Percentiles rank a stretch among this genome's conserved stretches.
These are phyloP conservation scores for Rachycentron canadum DNA, from an alignment of 2,797 vertebrate species.

Conservation along the genomic window DNA sequence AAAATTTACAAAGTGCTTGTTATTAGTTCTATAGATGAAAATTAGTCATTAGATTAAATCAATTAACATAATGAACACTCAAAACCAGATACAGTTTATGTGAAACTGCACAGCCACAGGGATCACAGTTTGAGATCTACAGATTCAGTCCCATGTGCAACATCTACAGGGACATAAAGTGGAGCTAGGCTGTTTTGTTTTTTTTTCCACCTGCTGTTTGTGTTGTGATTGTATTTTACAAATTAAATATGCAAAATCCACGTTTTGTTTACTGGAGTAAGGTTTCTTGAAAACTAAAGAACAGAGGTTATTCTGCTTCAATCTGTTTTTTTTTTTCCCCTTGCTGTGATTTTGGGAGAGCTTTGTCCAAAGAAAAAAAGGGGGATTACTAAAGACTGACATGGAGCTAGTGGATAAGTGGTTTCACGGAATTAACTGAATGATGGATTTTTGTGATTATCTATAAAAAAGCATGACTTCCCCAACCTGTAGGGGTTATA, in stretches of 20 bases:
- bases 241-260: not conserved
- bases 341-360: not conserved
- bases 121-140: not conserved
- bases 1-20: conserved; percentile 36
- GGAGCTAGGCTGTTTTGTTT: no score
- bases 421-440: not conserved
- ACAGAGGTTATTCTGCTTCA: not conserved
- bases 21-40: conserved; percentile 12
- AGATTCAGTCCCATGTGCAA: not conserved
- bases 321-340: not conserved
- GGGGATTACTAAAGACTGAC: not conserved
- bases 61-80: conserved; percentile 8
- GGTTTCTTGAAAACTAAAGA: not conserved
- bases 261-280: not conserved
- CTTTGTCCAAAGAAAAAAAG: not conserved
- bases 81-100: not conserved
- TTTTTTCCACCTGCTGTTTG: not conserved
- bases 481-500: not conserved
- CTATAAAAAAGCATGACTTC: not conserved
- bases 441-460: not conserved
- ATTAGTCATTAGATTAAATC: conserved; percentile 20
- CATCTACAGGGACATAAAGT: conserved; percentile 2
- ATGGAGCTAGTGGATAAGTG: not conserved
- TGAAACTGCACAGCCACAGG: conserved; percentile 3
- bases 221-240: not conserved